Conservation (phyloP, 2,888 invertebrate genomes). For the Drosophila aldrichi region DNA sequence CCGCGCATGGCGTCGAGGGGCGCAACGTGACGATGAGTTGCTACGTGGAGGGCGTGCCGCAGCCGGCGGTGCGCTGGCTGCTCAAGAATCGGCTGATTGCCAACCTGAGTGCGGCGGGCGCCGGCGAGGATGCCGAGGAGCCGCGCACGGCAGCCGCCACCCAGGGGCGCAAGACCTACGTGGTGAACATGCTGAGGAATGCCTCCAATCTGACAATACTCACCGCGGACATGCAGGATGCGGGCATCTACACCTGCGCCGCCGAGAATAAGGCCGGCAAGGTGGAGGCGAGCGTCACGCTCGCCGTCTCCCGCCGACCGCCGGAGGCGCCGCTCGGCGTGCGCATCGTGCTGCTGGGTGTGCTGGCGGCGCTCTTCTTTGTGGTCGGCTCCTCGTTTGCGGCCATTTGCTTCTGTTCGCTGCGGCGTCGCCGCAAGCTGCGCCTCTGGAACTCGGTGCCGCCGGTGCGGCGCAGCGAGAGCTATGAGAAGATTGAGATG, state of each 20-base stretch:
- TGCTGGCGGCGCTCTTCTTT: slow-evolving; percentile 89
- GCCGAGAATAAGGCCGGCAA: slow-evolving; percentile 93
- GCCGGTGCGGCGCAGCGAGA: slow-evolving; percentile 86
- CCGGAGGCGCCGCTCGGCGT: slow-evolving; percentile 87
- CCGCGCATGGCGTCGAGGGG: slow-evolving; percentile 89
- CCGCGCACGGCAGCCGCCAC: slow-evolving; percentile 84
- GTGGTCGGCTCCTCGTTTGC: slow-evolving; percentile 89
- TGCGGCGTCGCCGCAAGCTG: slow-evolving; percentile 88
- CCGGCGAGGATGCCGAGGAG: slow-evolving; percentile 72
- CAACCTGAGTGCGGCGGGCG: slow-evolving; percentile 86
- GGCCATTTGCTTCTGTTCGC: slow-evolving; percentile 88
- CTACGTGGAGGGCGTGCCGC: slow-evolving; percentile 89
- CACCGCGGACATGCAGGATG: slow-evolving; percentile 90
- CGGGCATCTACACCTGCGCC: slow-evolving; percentile 91
- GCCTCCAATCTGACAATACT: slow-evolving; percentile 91
- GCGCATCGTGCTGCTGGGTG: slow-evolving; percentile 89
- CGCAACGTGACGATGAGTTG: slow-evolving; percentile 91
- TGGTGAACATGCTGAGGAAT: slow-evolving; percentile 89
- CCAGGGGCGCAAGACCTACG: slow-evolving; percentile 88
- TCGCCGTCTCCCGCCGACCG: slow-evolving; percentile 89
- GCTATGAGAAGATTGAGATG: slow-evolving; percentile 93
- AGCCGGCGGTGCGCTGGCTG: slow-evolving; percentile 90
- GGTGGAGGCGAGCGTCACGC: slow-evolving; percentile 90
- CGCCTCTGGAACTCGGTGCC: slow-evolving; percentile 85
- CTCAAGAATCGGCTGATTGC: slow-evolving; percentile 90